Evolutionary conservation across 2,888 invertebrate species (phyloP).

Genomic region (Aromia moschata): DNA sequence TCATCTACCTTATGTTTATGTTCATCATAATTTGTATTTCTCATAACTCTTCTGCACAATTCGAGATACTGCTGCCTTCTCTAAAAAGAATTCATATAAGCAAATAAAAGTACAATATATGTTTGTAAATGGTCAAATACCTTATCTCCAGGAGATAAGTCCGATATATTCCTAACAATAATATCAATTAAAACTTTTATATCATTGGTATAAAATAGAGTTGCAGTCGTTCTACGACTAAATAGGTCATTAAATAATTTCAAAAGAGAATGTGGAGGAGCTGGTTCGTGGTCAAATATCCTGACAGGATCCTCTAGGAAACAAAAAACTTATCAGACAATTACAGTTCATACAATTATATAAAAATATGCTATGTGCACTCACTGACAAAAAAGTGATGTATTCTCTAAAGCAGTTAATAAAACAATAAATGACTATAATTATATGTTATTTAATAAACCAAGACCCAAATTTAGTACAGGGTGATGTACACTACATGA

Average conservation of each 20-base stretch:
- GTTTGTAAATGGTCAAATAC: constrained; percentile 62
- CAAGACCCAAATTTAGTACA: no score
- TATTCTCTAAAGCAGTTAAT: no score
- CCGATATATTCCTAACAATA: constrained; percentile 87
- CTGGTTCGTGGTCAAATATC: constrained; percentile 83
- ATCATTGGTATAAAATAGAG: constrained; percentile 94
- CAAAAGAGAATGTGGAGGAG: constrained; percentile 84
- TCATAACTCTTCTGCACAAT: constrained; percentile 80
- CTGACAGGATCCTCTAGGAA: constrained; percentile 85
- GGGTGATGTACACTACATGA: no score
- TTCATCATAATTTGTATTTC: constrained; percentile 82
- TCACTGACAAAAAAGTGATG: no score
- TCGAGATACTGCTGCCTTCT: constrained; percentile 81
- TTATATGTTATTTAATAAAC: no score
- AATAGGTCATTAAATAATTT: constrained; percentile 91
- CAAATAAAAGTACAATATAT: constrained; percentile 1
- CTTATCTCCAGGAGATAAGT: constrained; percentile 87
- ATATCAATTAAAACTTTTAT: constrained; percentile 94
- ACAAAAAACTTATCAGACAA: no score
- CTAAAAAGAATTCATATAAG: constrained; percentile 66
- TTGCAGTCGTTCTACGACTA: constrained; percentile 79
- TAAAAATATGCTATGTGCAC: no score
- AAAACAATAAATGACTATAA: no score
- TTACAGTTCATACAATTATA: no score
- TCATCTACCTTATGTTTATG: constrained; percentile 84